A percentile compares a stretch with the other conserved stretches of the same genome.
These are phyloP conservation scores for Aplysia californica DNA, from an alignment of 1,140 invertebrate genomes.

Conservation along the genomic window DNA sequence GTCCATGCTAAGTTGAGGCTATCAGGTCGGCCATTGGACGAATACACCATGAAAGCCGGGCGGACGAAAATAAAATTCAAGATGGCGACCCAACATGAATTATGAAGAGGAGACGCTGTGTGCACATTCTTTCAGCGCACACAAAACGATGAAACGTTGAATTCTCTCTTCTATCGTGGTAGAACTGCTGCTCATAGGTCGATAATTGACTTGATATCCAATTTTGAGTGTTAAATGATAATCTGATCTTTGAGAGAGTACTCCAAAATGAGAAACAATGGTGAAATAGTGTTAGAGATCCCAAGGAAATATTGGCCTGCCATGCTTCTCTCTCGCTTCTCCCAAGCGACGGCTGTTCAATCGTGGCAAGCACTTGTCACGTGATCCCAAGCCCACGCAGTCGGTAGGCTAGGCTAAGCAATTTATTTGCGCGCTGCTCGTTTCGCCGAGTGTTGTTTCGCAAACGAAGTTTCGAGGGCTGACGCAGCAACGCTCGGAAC, in stretches of 20 bases:
- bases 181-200: background rate
- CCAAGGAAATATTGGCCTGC: background rate
- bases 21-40: no score
- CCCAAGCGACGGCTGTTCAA: background rate
- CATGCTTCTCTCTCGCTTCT: background rate
- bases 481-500: background rate
- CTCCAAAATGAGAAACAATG: background rate
- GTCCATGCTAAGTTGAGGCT: no score
- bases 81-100: no score
- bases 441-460: background rate
- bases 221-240: background rate
- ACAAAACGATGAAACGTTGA: no score
- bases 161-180: no score
- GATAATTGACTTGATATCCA: background rate
- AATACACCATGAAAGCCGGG: no score
- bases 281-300: background rate
- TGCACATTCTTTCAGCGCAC: no score
- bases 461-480: background rate
- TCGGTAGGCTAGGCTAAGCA: background rate
- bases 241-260: background rate
- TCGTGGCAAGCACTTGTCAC: slow-evolving; percentile 4
- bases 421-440: background rate
- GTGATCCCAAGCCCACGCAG: slow-evolving; percentile 8
- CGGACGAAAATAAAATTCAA: no score
- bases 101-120: no score